Evolutionary conservation across 1,140 invertebrate genomes (phyloP).

Genomic region (Procambarus virginalis): DNA sequence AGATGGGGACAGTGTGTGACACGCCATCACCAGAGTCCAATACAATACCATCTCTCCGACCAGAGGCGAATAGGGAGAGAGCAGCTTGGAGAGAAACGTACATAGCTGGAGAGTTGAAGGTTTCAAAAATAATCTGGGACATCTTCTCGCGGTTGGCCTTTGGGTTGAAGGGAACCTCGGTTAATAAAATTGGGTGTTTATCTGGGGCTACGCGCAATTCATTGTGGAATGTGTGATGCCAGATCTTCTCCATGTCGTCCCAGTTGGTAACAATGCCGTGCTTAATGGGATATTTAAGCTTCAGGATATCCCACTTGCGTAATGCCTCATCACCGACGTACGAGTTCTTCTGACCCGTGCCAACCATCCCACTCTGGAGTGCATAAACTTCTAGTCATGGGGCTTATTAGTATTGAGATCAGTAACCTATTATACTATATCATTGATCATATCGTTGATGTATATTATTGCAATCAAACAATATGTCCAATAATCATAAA

Average conservation of each 20-base stretch:
- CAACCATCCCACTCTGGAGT: conserved; percentile 48
- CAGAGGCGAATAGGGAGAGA: conserved; percentile 51
- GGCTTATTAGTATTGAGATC: background rate
- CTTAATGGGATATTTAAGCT: conserved; percentile 51
- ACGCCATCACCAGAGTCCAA: conserved; percentile 48
- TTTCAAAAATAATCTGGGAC: conserved; percentile 56
- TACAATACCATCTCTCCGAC: conserved; percentile 41
- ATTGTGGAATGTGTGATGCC: conserved; percentile 58
- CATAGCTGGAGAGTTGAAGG: conserved; percentile 56
- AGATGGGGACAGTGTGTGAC: conserved; percentile 40
- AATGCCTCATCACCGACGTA: conserved; percentile 51
- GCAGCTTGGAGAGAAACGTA: conserved; percentile 50
- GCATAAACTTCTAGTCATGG: no score
- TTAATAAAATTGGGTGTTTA: conserved; percentile 47
- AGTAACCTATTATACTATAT: background rate
- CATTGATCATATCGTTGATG: background rate
- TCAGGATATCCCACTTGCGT: conserved; percentile 53
- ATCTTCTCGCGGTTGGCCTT: conserved; percentile 51
- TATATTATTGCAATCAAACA: background rate
- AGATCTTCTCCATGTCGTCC: conserved; percentile 62
- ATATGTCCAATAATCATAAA: background rate
- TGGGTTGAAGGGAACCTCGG: conserved; percentile 53
- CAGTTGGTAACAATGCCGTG: conserved; percentile 53
- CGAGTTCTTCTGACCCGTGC: conserved; percentile 30
- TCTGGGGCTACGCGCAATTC: conserved; percentile 43